Conservation (phyloP, 2,888 invertebrate species). For the Netelia inedita region DNA sequence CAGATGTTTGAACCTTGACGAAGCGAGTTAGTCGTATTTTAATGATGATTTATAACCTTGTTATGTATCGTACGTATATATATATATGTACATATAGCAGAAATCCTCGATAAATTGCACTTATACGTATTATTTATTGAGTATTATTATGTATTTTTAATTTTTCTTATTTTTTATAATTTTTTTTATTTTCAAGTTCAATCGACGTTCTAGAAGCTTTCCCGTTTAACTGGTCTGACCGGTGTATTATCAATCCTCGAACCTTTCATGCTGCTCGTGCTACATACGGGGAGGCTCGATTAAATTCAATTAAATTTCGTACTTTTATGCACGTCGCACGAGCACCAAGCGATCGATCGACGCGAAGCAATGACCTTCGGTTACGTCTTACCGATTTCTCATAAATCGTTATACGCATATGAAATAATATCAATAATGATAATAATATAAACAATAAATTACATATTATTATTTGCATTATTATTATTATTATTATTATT, state of each 20-base stretch:
- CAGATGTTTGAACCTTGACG: constrained; percentile 70
- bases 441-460: no score
- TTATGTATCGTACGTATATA: constrained; percentile 2
- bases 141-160: constrained; percentile 42
- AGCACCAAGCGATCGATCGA: constrained; percentile 29
- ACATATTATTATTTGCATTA: no score
- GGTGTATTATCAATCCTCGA: constrained; percentile 59
- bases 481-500: not conserved
- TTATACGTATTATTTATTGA: constrained; percentile 32
- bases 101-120: not conserved
- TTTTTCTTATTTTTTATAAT: no score
- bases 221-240: constrained; percentile 60
- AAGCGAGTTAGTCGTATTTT: constrained; percentile 69
- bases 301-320: constrained; percentile 59
- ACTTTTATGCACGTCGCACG: constrained; percentile 49
- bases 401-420: not conserved
- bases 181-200: constrained; percentile 41
- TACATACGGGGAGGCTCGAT: constrained; percentile 47
- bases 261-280: constrained; percentile 44
- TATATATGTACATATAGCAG: not conserved
- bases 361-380: constrained; percentile 23
- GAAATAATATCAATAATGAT: not conserved
- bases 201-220: constrained; percentile 37
- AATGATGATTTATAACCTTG: constrained; percentile 53
- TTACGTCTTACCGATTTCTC: not conserved